phyloP scores from a whole-genome alignment of 1,140 invertebrate species.

The Caenorhabditis remanei region DNA sequence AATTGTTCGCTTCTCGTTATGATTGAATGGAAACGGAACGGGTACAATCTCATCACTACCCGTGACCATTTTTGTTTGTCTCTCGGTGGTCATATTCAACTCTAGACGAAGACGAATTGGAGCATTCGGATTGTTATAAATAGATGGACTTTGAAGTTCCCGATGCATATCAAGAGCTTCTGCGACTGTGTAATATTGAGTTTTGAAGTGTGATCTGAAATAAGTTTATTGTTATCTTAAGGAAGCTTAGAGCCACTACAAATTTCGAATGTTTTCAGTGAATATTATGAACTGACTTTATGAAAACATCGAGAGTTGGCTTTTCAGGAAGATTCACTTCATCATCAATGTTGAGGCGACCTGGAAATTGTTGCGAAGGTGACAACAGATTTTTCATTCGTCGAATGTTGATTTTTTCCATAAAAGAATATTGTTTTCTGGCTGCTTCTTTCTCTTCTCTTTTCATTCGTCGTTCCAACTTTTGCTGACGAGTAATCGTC shows the following conservation, averaged over 20 bases:
- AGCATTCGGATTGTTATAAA: slow-evolving; percentile 75
- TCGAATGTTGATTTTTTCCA: slow-evolving; percentile 75
- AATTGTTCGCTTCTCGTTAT: slow-evolving; percentile 76
- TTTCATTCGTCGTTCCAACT: slow-evolving; percentile 70
- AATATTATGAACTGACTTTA: slow-evolving; percentile 52
- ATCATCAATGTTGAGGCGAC: slow-evolving; percentile 69
- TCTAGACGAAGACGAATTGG: slow-evolving; percentile 73
- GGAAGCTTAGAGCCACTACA: too few species aligned
- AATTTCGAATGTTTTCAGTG: not conserved
- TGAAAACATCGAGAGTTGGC: slow-evolving; percentile 69
- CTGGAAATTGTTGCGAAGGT: slow-evolving; percentile 73
- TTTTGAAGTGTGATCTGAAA: slow-evolving; percentile 65
- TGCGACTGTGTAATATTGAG: slow-evolving; percentile 72
- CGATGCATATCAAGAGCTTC: slow-evolving; percentile 73
- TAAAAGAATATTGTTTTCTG: slow-evolving; percentile 75
- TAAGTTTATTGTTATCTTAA: too few species aligned
- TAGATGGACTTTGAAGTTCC: slow-evolving; percentile 71
- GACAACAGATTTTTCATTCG: slow-evolving; percentile 74
- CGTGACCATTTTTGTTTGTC: slow-evolving; percentile 75
- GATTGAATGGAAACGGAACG: slow-evolving; percentile 73
- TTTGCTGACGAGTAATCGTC: slow-evolving; percentile 69
- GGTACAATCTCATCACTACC: slow-evolving; percentile 74
- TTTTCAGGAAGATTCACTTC: slow-evolving; percentile 68
- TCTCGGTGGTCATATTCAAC: slow-evolving; percentile 76
- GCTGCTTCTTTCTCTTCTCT: slow-evolving; percentile 76